Conservation (phyloP, 2,113 vertebrate genomes). For the Egretta garzetta region DNA sequence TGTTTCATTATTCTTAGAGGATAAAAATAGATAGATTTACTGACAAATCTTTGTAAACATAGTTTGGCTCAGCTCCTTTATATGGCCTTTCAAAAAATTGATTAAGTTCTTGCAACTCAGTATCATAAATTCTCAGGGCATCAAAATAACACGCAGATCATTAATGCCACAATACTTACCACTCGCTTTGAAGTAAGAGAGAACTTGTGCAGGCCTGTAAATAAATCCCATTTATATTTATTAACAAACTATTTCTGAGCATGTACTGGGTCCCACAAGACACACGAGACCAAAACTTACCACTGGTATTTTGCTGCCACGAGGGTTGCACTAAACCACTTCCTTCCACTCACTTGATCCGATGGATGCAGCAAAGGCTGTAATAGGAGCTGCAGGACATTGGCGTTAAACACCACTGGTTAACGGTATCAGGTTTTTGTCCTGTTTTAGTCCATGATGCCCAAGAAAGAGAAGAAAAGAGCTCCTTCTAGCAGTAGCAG, state of each 20-base stretch:
- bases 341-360: neutral
- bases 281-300: neutral
- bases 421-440: neutral
- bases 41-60: neutral
- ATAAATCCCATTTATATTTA: neutral
- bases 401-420: neutral
- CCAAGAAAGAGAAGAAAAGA: neutral
- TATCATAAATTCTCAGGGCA: neutral
- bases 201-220: neutral
- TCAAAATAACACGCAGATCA: neutral
- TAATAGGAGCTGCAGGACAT: neutral
- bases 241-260: neutral
- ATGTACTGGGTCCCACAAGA: neutral
- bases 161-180: neutral
- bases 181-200: neutral
- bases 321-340: neutral
- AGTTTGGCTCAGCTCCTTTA: neutral
- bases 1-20: neutral
- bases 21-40: neutral
- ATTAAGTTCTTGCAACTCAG: neutral
- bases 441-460: neutral
- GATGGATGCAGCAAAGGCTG: rapidly evolving
- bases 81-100: neutral
- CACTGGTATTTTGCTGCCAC: neutral
- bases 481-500: neutral